phyloP scores from a whole-genome alignment of 2,113 vertebrate species.

The Eurystomus gularis region DNA sequence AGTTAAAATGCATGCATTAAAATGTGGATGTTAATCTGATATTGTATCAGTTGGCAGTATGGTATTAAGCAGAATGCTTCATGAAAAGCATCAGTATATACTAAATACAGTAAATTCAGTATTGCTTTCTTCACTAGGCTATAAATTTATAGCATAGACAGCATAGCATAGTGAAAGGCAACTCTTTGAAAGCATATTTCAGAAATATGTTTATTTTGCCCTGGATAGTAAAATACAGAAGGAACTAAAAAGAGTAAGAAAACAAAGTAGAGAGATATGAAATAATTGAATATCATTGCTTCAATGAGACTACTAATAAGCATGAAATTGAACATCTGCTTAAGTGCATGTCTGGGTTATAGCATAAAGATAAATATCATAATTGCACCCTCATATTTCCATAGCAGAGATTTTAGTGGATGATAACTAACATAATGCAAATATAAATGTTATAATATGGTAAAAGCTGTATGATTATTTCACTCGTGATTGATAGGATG shows the following conservation, averaged over 20 bases:
- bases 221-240: background rate
- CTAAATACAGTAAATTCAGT: background rate
- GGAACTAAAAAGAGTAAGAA: background rate
- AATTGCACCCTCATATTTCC: conserved; percentile 39
- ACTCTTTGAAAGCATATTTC: background rate
- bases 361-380: conserved; percentile 39
- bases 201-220: background rate
- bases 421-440: conserved; percentile 27
- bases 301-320: conserved; percentile 28
- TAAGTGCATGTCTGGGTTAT: conserved; percentile 43
- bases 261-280: conserved; percentile 12
- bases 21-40: background rate
- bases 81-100: background rate
- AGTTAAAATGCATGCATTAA: background rate
- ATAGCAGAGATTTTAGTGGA: background rate
- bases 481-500: background rate
- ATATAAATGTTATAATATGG: background rate
- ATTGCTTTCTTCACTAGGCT: too few relatives aligned
- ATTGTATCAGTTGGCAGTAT: background rate
- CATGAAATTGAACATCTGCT: conserved; percentile 56
- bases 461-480: background rate
- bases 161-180: background rate
- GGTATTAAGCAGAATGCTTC: background rate
- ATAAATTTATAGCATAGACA: background rate
- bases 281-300: conserved; percentile 13